Evolutionary conservation across 1,140 invertebrate species (phyloP), one percentile per base, ranked within the genome.

Genomic region (Drosophila trapezifrons): DNA sequence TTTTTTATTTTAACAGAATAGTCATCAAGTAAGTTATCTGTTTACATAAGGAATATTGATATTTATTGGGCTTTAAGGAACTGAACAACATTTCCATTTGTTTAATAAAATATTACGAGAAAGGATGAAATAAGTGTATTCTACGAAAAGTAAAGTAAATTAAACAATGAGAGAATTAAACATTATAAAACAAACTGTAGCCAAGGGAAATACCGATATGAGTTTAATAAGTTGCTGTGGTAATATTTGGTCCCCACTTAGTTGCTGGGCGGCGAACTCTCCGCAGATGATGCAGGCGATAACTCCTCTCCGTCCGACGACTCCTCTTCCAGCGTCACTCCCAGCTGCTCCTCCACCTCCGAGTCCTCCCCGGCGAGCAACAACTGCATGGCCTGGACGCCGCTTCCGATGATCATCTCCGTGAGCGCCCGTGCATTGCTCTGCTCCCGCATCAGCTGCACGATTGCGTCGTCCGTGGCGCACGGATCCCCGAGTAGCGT

Each of bases 401-500:
- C 66, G 13, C 62, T 67, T 0, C 25, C 52, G 25, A 13, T 49
- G 1, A 79, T n/a, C 25, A 79, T 12, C 5, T 83, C 76, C 0
- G 37, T 15, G 1, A 80, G 27, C 0, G 46, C 25, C n/a, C 46
- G 57, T 0, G 18, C 69, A 1, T 12, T 32, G 3, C 42, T 43
- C 13, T 40, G 29, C 3, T 69, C 22, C 6, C 56, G 57, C 40
- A 87, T 57, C 38, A 87, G 17, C 29, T 71, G 25, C 1, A 46
- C 60, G 7, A 87, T 70, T 17, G 56, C 37, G 1, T 63, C 22
- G 13, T 83, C 67, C 45, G 43, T 59, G 18, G n/a, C 12, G 3
- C 52, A 43, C n/a, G 83, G 83, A 71, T 80, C 49, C 2, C 52
- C 80, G 49, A 83, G 57, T 0, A 87, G 79, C 6, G 27, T 37